Evolutionary conservation across 2,797 vertebrate species (phyloP).

Genomic region (Pagetopsis macropterus): DNA sequence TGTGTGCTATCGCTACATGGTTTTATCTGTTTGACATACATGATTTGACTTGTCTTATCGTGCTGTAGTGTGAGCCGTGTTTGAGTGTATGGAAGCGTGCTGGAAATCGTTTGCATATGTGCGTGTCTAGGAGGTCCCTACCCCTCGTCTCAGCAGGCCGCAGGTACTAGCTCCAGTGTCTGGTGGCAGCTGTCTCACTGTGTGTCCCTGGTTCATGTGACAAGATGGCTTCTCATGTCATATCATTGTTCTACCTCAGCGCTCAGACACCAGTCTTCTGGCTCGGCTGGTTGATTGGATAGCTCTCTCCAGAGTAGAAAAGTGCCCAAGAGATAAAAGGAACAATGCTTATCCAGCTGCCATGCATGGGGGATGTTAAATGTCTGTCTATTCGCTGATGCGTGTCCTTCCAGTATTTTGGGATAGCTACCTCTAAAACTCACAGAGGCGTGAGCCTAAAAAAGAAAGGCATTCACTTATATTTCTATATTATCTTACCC

Average conservation of each 20-base stretch:
- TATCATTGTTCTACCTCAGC: slow-evolving; percentile 56
- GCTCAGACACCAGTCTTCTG: slow-evolving; percentile 50
- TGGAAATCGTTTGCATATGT: slow-evolving; percentile 25
- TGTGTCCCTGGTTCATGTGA: slow-evolving; percentile 59
- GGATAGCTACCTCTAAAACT: slow-evolving; percentile 38
- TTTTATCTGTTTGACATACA: slow-evolving; percentile 27
- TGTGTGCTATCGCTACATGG: neutral
- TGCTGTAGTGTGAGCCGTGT: neutral
- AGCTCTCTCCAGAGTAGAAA: slow-evolving; percentile 36
- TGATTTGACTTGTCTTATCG: slow-evolving; percentile 32
- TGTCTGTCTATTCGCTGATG: slow-evolving; percentile 12
- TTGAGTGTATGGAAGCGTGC: slow-evolving; percentile 6
- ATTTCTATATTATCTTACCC: slow-evolving; percentile 67
- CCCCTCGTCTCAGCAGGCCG: slow-evolving; percentile 32
- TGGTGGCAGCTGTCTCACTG: slow-evolving; percentile 69
- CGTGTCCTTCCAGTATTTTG: slow-evolving; percentile 44
- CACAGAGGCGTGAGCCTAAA: slow-evolving; percentile 37
- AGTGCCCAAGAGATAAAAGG: slow-evolving; percentile 46
- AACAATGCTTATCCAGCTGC: slow-evolving; percentile 29
- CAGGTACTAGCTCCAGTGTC: slow-evolving; percentile 38
- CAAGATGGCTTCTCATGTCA: slow-evolving; percentile 52
- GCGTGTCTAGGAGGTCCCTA: slow-evolving; percentile 16
- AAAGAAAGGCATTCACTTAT: slow-evolving; percentile 44
- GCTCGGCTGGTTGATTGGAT: slow-evolving; percentile 38
- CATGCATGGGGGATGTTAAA: slow-evolving; percentile 20